Evolutionary conservation across 2,797 vertebrate genomes (phyloP), one percentile per base, ranked within the genome.

Genomic region (Picus viridis): DNA sequence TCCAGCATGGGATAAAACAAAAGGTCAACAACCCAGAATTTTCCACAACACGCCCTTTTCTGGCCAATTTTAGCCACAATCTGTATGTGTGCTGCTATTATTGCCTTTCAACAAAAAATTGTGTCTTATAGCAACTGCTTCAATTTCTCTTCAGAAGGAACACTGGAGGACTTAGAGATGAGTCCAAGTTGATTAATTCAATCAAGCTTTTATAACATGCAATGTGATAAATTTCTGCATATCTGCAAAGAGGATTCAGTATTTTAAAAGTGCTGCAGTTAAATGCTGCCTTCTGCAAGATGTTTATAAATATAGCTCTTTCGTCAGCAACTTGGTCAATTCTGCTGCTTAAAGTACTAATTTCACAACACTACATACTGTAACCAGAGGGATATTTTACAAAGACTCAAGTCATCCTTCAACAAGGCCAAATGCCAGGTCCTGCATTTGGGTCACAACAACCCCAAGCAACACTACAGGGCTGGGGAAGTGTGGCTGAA

Each of bases 341-440:
- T 81, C 51, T 93, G 43, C 32, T 79, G 63, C 26, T 57, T 76
- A 22, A 6, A 39, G 36, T 30, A 22, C 51, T 85, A 51, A 69
- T 83, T 92, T 85, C 23, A 64, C 76, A 93, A 72, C 63, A 70
- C 62, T 58, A 30, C 49, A 73, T 64, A 68, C 65, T 79, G 45
- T 54, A 92, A 93, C 59, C 76, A 92, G 70, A 91, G 51, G 57
- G 56, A 56, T 61, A 64, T 81, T 95, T 94, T 81, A 73, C 67
- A 91, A 86, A 84, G 82, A 93, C 74, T 83, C 73, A 69, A 69
- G 49, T 71, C 59, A 43, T 43, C 41, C 15, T 16, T 43, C 41
- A 43, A 43, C 41, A 43, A 43, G 41, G 41, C 16, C 41, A 43
- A 43, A 43, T 16, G 41, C 41, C 41, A 43, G 41, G 41, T 43